Percentiles rank a stretch among this genome's conserved stretches.
Conservation (phyloP, 2,113 vertebrate species). For the Pterophyllum scalare region DNA sequence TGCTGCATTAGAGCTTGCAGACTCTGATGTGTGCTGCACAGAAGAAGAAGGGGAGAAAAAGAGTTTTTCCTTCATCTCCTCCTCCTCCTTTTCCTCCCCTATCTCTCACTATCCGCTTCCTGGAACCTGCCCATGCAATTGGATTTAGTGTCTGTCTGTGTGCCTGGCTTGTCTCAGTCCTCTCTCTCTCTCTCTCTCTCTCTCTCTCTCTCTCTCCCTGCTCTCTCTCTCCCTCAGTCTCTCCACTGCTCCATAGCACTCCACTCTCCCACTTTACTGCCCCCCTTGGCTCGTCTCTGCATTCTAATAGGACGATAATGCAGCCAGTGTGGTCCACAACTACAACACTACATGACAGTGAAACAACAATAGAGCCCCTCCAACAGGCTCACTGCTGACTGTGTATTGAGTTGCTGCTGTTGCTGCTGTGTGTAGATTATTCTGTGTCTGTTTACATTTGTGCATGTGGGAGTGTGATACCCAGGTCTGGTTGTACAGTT, state of each 20-base stretch:
- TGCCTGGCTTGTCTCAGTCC: slow-evolving; percentile 73
- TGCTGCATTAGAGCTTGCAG: slow-evolving; percentile 42
- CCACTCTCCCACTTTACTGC: slow-evolving; percentile 48
- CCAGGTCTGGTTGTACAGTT: slow-evolving; percentile 49
- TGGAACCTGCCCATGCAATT: slow-evolving; percentile 72
- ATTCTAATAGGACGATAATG: slow-evolving; percentile 73
- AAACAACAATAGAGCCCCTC: slow-evolving; percentile 57
- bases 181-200: slow-evolving; percentile 29
- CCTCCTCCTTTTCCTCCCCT: slow-evolving; percentile 37
- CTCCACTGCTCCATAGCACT: slow-evolving; percentile 43
- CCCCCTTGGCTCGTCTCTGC: slow-evolving; percentile 59
- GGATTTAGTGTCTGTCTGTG: slow-evolving; percentile 78
- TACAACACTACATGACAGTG: slow-evolving; percentile 59
- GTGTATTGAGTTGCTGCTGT: slow-evolving; percentile 27
- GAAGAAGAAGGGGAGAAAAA: slow-evolving; percentile 12
- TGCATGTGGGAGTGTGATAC: slow-evolving; percentile 31
- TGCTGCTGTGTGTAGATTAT: slow-evolving; percentile 15
- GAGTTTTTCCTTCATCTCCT: slow-evolving; percentile 5
- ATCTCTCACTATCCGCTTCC: slow-evolving; percentile 67
- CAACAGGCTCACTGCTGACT: slow-evolving; percentile 28
- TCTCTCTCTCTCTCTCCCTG: slow-evolving; percentile 17
- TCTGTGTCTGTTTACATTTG: slow-evolving; percentile 41
- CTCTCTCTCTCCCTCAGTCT: neutral
- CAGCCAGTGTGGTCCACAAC: slow-evolving; percentile 66
- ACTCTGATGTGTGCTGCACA: slow-evolving; percentile 27